phyloP scores from a whole-genome alignment of 2,888 invertebrate genomes.

The Xestia rhomboidea region DNA sequence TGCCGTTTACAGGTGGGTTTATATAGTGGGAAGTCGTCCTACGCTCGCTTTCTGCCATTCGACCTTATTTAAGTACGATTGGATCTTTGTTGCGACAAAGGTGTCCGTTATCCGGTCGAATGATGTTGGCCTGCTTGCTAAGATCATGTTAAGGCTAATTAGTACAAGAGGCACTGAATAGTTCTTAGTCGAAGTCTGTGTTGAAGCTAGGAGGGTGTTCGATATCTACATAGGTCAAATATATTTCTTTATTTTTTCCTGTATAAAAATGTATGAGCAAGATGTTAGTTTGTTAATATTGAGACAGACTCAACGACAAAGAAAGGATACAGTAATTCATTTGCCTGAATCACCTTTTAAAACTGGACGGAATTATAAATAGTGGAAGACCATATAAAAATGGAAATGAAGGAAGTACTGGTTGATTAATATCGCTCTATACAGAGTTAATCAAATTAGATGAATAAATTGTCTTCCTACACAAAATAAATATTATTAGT shows the following conservation, averaged over 20 bases:
- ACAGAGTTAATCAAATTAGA: slow-evolving; percentile 48
- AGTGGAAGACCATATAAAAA: slow-evolving; percentile 46
- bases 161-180: slow-evolving; percentile 2
- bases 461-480: slow-evolving; percentile 53
- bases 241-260: neutral
- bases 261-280: neutral
- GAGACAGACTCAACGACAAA: slow-evolving; percentile 9
- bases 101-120: slow-evolving; percentile 29
- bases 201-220: neutral
- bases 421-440: slow-evolving; percentile 50
- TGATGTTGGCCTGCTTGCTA: neutral
- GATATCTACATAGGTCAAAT: neutral
- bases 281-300: slow-evolving; percentile 1
- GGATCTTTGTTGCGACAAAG: slow-evolving; percentile 34
- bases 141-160: neutral
- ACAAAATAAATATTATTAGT: neutral
- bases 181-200: neutral
- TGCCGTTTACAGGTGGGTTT: slow-evolving; percentile 45
- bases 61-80: slow-evolving; percentile 46
- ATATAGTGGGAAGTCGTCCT: slow-evolving; percentile 49
- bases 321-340: slow-evolving; percentile 36
- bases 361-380: slow-evolving; percentile 50
- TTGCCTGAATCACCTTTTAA: slow-evolving; percentile 60
- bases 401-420: slow-evolving; percentile 50
- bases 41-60: slow-evolving; percentile 46